phyloP scores from a whole-genome alignment of 2,888 invertebrate genomes.

The Hofmannophila pseudospretella region DNA sequence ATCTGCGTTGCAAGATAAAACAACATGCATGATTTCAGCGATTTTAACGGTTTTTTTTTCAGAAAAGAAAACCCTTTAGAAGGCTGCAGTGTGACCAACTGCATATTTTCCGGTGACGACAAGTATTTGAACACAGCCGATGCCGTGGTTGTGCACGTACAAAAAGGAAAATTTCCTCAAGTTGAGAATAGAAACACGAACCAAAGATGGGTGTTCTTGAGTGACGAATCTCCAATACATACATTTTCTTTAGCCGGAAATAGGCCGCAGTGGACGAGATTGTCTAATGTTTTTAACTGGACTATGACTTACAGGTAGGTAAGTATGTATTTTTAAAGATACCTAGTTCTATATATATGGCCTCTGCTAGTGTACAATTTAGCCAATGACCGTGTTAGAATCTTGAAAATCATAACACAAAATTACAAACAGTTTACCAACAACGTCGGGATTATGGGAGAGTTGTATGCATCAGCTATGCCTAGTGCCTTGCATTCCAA shows the following conservation, averaged over 20 bases:
- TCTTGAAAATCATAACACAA: too few relatives aligned
- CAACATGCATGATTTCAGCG: too few relatives aligned
- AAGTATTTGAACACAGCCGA: slow-evolving; percentile 67
- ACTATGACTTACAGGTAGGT: slow-evolving; percentile 79
- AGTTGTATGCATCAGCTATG: too few relatives aligned
- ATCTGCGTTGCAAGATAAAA: too few relatives aligned
- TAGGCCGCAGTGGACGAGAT: slow-evolving; percentile 38
- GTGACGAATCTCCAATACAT: slow-evolving; percentile 80
- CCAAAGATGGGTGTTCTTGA: slow-evolving; percentile 82
- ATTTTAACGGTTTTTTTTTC: too few relatives aligned
- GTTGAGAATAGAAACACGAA: slow-evolving; percentile 26
- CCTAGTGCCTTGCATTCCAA: too few relatives aligned
- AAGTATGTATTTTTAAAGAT: too few relatives aligned
- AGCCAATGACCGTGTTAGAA: too few relatives aligned
- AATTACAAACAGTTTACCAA: too few relatives aligned
- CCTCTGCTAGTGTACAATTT: too few relatives aligned
- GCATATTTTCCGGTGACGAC: slow-evolving; percentile 71
- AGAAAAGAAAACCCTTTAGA: background rate
- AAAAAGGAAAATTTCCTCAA: slow-evolving; percentile 33
- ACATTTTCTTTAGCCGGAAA: slow-evolving; percentile 61
- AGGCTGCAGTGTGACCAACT: slow-evolving; percentile 76
- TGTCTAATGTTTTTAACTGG: slow-evolving; percentile 80
- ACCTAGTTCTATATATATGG: too few relatives aligned
- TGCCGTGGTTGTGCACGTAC: slow-evolving; percentile 75
- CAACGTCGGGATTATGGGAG: too few relatives aligned